Evolutionary conservation across 2,888 invertebrate species (phyloP), one percentile per base, ranked within the genome.

Genomic region (Mesochorus sp.): DNA sequence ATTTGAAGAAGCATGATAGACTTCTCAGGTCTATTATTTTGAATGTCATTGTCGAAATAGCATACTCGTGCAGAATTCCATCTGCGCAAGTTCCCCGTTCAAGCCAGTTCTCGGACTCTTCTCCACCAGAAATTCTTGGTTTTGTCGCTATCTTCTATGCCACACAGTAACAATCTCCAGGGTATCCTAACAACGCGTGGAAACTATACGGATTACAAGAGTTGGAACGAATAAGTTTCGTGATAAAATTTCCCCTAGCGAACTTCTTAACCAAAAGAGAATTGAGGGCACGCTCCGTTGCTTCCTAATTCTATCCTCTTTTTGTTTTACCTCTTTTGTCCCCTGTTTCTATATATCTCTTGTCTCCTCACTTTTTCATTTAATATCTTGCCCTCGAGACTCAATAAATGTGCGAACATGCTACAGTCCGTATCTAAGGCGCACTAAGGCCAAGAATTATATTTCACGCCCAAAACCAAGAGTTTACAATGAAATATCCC

Each of bases 241-340:
- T 57, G 78, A 85, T 84, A 81, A 84, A 84, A 84, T 83, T 82
- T 71, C 77, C 82, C 34, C 12, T 12, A 64, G 68, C 44, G 24
- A 77, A 55, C 47, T 66, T 73, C 53, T 51, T 70, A 59, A 42
- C 62, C 62, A 57, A 57, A 72, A 62, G 64, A 71, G 72, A 68
- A 79, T 62, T 55, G 59, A 57, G 39, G 24, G n/a, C n/a, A 62
- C 26, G 37, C 66, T 49, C 12, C 51, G 66, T 51, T 72, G 73
- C 70, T 73, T 76, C 49, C 70, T 76, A 67, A 55, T 67, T 61
- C 10, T 49, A 57, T 61, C 55, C 24, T 64, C 24, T 49, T 19
- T 34, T 39, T 53, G 44, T 14, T 31, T 6, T 44, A 44, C 37
- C 26, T 37, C 26, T 37, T 61, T 24, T 62, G 4, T 10, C 24